Base-by-base conservation (phyloP, 2,113 vertebrate species). In the Prunella himalayana region DNA sequence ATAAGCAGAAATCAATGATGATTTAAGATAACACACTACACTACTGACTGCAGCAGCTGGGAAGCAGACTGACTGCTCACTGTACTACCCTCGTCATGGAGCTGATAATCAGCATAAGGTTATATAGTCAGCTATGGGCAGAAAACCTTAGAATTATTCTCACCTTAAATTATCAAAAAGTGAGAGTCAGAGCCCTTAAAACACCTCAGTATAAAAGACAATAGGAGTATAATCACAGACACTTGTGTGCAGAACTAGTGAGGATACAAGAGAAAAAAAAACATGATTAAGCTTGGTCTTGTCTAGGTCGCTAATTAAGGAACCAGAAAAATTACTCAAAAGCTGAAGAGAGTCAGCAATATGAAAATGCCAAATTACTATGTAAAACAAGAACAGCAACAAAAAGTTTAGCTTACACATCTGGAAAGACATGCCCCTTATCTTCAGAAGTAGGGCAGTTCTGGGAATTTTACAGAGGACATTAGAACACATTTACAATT, bases 1-100 rank as follows among this genome's bases (percentile, higher is more conserved):
- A 92, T 92, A 83, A 93, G 71, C 88, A 90, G 88, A 73, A 94
- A 96, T 96, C 95, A 93, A 90, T 93, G 63, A 66, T 81, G 68
- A 94, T 96, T 88, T 88, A 92, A 88, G 90, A 65, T 82, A 88
- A 80, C 57, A 87, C 41, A 59, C n/a, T 51, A 16, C 11, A 41
- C n/a, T 63, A 64, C 30, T 0, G 1, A 59, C 51, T 78, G 77
- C 77, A 92, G 68, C 39, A 84, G 60, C 64, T 56, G 51, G 28
- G 83, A 88, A 78, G 68, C 68, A 72, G 81, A 33, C 5, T 68
- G 70, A 66, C 57, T 80, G 49, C 79, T 94, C 82, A 41, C 35
- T 87, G n/a, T 22, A 50, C 89, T 56, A 78, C 24, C 44, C 73
- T 60, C 61, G 19, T 25, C 53, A 50, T 6, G 61, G 54, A 77